A percentile compares a stretch with the other conserved stretches of the same genome.
Conservation (phyloP, 2,888 invertebrate genomes). For the Oscheius sp. region DNA sequence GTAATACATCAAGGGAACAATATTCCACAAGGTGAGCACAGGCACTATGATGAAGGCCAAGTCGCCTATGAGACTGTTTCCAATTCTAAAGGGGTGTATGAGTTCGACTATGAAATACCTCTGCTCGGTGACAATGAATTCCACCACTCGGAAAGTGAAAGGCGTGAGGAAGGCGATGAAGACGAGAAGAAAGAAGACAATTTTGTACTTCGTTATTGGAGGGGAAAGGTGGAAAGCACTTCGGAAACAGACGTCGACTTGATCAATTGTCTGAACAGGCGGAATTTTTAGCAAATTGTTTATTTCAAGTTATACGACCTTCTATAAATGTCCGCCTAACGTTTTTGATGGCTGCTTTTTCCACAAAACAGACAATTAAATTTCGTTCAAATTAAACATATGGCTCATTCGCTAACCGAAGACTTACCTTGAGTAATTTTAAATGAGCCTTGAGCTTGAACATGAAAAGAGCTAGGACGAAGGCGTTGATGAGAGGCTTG, state of each 20-base stretch:
- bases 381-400: too few relatives aligned
- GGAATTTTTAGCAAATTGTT: too few relatives aligned
- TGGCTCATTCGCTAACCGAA: too few relatives aligned
- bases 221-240: constrained; percentile 66
- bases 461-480: constrained; percentile 59
- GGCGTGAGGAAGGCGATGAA: constrained; percentile 52
- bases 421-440: constrained; percentile 34
- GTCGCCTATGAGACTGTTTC: constrained; percentile 43
- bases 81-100: constrained; percentile 25
- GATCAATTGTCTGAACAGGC: constrained; percentile 53
- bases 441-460: constrained; percentile 41
- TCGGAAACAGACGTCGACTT: constrained; percentile 64
- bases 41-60: constrained; percentile 63
- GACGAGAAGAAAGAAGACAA: constrained; percentile 52
- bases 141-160: constrained; percentile 52
- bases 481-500: constrained; percentile 65
- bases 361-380: too few relatives aligned
- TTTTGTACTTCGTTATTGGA: constrained; percentile 54
- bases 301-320: background rate
- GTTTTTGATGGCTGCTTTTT: too few relatives aligned
- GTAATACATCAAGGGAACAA: constrained; percentile 68
- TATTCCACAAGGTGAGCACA: constrained; percentile 66
- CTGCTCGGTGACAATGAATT: constrained; percentile 53
- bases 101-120: constrained; percentile 10
- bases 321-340: too few relatives aligned